These are phyloP conservation scores for Parapsyche elsis DNA, from an alignment of 1,140 invertebrate species.

Conservation along the genomic window DNA sequence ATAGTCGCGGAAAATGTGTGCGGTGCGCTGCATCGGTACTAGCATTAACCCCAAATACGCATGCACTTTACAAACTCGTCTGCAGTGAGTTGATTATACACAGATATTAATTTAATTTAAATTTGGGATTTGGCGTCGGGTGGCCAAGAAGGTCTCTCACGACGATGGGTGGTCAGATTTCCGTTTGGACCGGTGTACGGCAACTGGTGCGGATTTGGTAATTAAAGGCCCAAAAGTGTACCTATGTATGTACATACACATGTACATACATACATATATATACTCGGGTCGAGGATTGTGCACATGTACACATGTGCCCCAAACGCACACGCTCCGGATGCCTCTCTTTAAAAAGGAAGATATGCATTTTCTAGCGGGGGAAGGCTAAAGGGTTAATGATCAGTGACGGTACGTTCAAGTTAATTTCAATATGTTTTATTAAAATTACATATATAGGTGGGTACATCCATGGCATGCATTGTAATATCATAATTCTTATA, in stretches of 20 bases:
- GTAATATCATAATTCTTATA: no score
- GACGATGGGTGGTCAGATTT: slow-evolving; percentile 4
- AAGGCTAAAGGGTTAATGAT: slow-evolving; percentile 51
- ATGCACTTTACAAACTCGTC: no score
- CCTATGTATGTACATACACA: neutral
- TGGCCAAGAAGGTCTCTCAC: neutral
- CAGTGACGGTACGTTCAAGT: neutral
- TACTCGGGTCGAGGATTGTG: neutral
- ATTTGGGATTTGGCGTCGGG: no score
- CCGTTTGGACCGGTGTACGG: slow-evolving; percentile 26
- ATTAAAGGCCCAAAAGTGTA: slow-evolving; percentile 53
- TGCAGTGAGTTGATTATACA: no score
- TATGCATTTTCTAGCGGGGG: slow-evolving; percentile 55
- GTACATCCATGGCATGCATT: no score
- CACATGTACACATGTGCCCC: neutral
- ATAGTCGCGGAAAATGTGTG: slow-evolving; percentile 18
- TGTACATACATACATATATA: no score
- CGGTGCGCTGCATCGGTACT: neutral
- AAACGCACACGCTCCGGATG: slow-evolving; percentile 4
- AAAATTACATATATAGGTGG: no score
- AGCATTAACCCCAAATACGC: no score
- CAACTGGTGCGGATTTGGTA: slow-evolving; percentile 53
- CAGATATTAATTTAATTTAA: no score
- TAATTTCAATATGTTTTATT: neutral
- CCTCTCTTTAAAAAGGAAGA: slow-evolving; percentile 55